phyloP scores from a whole-genome alignment of 2,888 invertebrate species.

The Cacoxenus indagator region DNA sequence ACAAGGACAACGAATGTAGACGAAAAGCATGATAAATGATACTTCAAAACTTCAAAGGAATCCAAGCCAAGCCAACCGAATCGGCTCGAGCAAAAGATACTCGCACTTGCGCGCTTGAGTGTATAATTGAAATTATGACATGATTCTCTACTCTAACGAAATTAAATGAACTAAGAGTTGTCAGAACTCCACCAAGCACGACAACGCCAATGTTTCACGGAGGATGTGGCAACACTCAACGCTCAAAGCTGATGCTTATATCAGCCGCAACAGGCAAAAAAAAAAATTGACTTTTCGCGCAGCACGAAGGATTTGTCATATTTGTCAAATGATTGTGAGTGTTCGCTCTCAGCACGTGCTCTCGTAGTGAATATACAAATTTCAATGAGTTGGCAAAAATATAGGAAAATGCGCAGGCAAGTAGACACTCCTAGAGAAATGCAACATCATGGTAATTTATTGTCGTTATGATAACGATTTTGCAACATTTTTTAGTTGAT shows the following conservation, averaged over 20 bases:
- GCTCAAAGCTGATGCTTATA: conserved; percentile 1
- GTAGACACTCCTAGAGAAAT: neutral
- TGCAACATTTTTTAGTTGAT: neutral
- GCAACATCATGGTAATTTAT: conserved; percentile 18
- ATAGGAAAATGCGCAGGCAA: neutral
- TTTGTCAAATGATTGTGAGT: conserved; percentile 17
- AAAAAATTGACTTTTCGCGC: conserved; percentile 5
- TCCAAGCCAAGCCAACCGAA: neutral
- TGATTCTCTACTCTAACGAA: conserved; percentile 15
- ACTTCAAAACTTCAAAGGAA: conserved; percentile 11
- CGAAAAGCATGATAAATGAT: conserved; percentile 21
- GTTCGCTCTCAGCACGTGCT: neutral
- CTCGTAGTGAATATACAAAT: neutral
- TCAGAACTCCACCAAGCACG: conserved; percentile 7
- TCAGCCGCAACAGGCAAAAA: neutral
- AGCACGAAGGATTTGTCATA: conserved; percentile 15
- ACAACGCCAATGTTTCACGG: neutral
- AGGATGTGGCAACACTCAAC: neutral
- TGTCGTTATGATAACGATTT: conserved; percentile 9
- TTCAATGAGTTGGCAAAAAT: conserved; percentile 9
- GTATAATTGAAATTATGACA: conserved; percentile 24
- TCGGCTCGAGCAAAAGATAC: neutral
- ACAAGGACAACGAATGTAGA: neutral
- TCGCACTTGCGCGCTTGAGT: conserved; percentile 9
- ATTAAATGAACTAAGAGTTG: conserved; percentile 21